A percentile compares a stretch with the other conserved stretches of the same genome.
Evolutionary conservation across 2,888 invertebrate species (phyloP).

Genomic region (Pelosia muscerda): DNA sequence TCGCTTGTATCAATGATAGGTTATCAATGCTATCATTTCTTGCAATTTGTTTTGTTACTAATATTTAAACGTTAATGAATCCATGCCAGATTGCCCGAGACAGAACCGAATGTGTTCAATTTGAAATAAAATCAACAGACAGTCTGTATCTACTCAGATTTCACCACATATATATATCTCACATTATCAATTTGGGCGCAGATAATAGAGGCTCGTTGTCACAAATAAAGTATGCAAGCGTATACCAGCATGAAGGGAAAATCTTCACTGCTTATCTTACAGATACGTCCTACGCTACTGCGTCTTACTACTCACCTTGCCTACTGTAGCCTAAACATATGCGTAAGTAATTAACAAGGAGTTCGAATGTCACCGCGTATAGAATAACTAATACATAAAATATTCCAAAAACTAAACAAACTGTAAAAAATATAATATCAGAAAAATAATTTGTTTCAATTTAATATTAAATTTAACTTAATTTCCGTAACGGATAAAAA

Average conservation of each 20-base stretch:
- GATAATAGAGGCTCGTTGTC: slow-evolving; percentile 19
- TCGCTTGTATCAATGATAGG: slow-evolving; percentile 23
- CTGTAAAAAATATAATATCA: neutral
- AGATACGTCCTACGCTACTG: slow-evolving; percentile 17
- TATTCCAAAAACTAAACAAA: neutral
- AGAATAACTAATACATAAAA: neutral
- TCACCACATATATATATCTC: slow-evolving; percentile 28
- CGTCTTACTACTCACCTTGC: slow-evolving; percentile 31
- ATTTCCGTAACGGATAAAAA: neutral
- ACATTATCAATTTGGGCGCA: slow-evolving; percentile 37
- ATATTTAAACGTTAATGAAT: slow-evolving; percentile 26
- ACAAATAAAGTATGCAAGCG: slow-evolving; percentile 4
- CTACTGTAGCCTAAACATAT: slow-evolving; percentile 43
- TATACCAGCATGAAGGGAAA: slow-evolving; percentile 12
- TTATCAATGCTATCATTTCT: slow-evolving; percentile 36
- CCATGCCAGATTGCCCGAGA: slow-evolving; percentile 32
- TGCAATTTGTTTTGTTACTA: slow-evolving; percentile 29
- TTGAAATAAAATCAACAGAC: slow-evolving; percentile 33
- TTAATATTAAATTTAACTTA: neutral
- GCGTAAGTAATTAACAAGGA: slow-evolving; percentile 8
- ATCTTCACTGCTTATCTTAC: slow-evolving; percentile 22
- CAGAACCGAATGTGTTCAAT: slow-evolving; percentile 24
- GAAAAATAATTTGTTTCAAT: neutral
- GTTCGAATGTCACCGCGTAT: neutral
- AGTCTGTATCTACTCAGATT: slow-evolving; percentile 17